Percentiles rank a stretch among this genome's conserved stretches.
Evolutionary conservation across 2,113 vertebrate species (phyloP).

Genomic region (Glaucidium brasilianum): DNA sequence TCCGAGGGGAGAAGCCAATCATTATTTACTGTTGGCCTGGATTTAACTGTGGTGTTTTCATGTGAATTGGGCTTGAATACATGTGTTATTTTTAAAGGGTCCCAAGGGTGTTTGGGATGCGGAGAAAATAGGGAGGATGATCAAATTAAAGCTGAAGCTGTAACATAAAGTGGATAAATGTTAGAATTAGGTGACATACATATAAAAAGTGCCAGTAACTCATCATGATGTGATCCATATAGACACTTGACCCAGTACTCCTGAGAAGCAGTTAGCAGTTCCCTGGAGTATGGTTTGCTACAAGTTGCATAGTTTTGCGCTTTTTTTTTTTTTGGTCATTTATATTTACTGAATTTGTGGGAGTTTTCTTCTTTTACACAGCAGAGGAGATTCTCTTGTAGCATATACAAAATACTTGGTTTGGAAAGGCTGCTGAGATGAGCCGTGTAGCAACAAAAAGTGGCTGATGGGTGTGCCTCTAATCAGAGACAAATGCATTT

Average conservation of each 20-base stretch:
- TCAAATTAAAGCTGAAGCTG: not conserved
- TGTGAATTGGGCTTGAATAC: not conserved
- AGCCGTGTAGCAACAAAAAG: rapidly evolving
- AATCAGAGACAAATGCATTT: not conserved
- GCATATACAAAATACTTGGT: rapidly evolving
- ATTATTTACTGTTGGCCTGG: not conserved
- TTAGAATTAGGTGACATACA: not conserved
- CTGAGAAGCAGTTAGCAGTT: not conserved
- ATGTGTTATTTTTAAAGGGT: not conserved
- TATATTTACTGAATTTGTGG: not conserved
- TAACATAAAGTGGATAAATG: not conserved
- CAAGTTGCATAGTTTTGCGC: not conserved
- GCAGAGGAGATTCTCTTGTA: not conserved
- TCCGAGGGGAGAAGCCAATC: not conserved
- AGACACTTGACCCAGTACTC: not conserved
- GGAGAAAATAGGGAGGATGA: not conserved
- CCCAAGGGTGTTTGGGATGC: not conserved
- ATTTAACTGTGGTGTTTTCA: not conserved
- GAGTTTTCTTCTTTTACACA: not conserved
- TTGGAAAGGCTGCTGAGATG: not conserved
- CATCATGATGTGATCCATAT: not conserved
- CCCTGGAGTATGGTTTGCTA: not conserved
- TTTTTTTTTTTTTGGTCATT: not conserved
- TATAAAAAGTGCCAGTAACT: not conserved
- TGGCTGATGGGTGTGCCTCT: not conserved